Conservation (phyloP, 92 coral and sea anemone species). For the Zoanthus gigantus region DNA sequence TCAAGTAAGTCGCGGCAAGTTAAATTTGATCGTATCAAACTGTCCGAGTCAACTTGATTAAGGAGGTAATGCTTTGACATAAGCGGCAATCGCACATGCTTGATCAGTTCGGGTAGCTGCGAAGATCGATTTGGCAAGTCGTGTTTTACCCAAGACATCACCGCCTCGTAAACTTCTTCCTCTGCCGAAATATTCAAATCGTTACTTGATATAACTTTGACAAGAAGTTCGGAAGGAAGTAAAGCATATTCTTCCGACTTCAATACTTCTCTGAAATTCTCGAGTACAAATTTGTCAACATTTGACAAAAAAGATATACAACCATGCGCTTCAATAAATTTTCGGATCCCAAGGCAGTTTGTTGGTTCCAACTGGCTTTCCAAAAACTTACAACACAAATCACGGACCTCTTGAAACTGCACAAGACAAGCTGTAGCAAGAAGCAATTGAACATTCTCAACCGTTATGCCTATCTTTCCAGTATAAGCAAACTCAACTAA, state of each 20-base stretch:
- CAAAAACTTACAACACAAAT: conserved; percentile 93
- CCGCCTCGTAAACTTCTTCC: conserved; percentile 95
- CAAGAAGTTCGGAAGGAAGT: conserved; percentile 87
- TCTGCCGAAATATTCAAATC: conserved; percentile 86
- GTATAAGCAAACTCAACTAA: conserved; percentile 96
- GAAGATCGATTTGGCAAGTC: conserved; percentile 83
- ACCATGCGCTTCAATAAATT: conserved; percentile 95
- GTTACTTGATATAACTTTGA: conserved; percentile 93
- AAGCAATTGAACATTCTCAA: conserved; percentile 90
- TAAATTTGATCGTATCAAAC: conserved; percentile 85
- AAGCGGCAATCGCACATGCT: conserved; percentile 91
- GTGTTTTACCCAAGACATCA: conserved; percentile 94
- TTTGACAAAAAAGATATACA: conserved; percentile 84
- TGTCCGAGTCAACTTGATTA: conserved; percentile 86
- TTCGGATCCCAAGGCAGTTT: conserved; percentile 97
- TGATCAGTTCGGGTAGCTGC: conserved; percentile 77
- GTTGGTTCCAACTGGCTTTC: conserved; percentile 96
- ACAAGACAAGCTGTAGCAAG: conserved; percentile 89
- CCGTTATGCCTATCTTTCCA: conserved; percentile 86
- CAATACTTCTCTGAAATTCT: conserved; percentile 87
- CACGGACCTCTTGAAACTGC: conserved; percentile 96
- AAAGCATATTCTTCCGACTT: conserved; percentile 97
- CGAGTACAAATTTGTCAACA: conserved; percentile 90
- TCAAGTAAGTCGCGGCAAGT: conserved; percentile 92
- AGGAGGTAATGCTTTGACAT: conserved; percentile 91